Conservation (phyloP, 2,797 vertebrate genomes). For the Coreius guichenoti region DNA sequence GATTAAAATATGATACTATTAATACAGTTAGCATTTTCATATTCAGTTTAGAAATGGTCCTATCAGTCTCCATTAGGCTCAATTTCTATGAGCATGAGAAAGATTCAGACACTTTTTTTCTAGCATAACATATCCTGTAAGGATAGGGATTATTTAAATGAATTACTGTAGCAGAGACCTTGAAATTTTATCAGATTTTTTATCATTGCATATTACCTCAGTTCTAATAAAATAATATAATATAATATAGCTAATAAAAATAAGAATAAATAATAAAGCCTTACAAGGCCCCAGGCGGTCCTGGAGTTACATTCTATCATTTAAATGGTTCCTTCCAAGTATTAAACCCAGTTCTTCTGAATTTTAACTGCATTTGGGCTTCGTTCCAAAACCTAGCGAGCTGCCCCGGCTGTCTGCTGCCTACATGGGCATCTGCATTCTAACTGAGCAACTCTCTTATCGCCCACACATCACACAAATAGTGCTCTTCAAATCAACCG, state of each 20-base stretch:
- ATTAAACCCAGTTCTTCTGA: conserved; percentile 13
- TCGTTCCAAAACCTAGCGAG: not conserved
- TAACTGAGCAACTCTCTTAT: not conserved
- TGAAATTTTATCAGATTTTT: not conserved
- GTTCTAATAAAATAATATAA: conserved; percentile 9
- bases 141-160: conserved; percentile 9
- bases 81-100: conserved; percentile 35
- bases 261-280: not conserved
- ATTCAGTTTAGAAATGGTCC: conserved; percentile 28
- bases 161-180: not conserved
- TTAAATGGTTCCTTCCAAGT: not conserved
- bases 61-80: conserved; percentile 50
- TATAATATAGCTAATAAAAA: conserved; percentile 11
- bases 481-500: conserved; percentile 8
- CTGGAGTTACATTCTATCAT: conserved; percentile 15
- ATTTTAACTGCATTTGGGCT: conserved; percentile 10
- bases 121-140: not conserved
- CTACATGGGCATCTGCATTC: conserved; percentile 22
- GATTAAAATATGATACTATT: conserved; percentile 48
- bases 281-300: not conserved
- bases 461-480: conserved; percentile 17
- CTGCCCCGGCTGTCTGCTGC: conserved; percentile 15
- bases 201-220: not conserved
- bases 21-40: conserved; percentile 54
- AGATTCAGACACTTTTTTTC: conserved; percentile 10